Evolutionary conservation across 2,888 invertebrate genomes (phyloP).

Genomic region (Eilema sororculum): DNA sequence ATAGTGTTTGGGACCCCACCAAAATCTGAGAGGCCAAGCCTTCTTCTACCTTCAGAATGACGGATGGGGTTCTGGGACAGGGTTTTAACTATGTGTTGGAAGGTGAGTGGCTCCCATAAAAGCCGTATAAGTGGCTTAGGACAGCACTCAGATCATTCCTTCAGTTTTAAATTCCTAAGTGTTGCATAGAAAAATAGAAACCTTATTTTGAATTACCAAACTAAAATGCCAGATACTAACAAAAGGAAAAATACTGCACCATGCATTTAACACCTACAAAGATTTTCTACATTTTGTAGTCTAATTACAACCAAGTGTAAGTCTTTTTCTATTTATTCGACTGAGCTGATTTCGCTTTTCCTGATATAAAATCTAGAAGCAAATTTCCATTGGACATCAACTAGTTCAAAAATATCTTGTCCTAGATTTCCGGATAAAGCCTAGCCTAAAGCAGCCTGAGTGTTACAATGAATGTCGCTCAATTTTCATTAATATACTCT

Average conservation of each 20-base stretch:
- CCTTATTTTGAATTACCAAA: neutral
- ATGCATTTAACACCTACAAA: too few relatives aligned
- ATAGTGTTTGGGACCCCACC: too few relatives aligned
- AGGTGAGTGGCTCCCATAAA: too few relatives aligned
- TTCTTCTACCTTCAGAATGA: too few relatives aligned
- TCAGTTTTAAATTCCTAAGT: too few relatives aligned
- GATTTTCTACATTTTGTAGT: neutral
- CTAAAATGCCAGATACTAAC: neutral
- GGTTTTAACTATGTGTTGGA: too few relatives aligned
- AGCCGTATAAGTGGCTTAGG: too few relatives aligned
- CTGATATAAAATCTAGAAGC: conserved; percentile 24
- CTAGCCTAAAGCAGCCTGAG: conserved; percentile 73
- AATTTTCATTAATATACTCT: conserved; percentile 85
- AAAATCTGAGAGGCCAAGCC: too few relatives aligned
- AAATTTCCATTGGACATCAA: conserved; percentile 38
- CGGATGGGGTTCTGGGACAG: too few relatives aligned
- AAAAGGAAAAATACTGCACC: too few relatives aligned
- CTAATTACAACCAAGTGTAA: conserved; percentile 1
- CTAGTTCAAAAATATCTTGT: conserved; percentile 69
- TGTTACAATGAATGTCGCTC: conserved; percentile 80
- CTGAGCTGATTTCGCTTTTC: conserved; percentile 45
- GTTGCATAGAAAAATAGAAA: neutral
- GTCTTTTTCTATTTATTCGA: conserved; percentile 5
- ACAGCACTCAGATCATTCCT: too few relatives aligned
- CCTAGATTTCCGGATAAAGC: conserved; percentile 75